Evolutionary conservation across 2,797 vertebrate genomes (phyloP).

Genomic region (Lates japonicus): DNA sequence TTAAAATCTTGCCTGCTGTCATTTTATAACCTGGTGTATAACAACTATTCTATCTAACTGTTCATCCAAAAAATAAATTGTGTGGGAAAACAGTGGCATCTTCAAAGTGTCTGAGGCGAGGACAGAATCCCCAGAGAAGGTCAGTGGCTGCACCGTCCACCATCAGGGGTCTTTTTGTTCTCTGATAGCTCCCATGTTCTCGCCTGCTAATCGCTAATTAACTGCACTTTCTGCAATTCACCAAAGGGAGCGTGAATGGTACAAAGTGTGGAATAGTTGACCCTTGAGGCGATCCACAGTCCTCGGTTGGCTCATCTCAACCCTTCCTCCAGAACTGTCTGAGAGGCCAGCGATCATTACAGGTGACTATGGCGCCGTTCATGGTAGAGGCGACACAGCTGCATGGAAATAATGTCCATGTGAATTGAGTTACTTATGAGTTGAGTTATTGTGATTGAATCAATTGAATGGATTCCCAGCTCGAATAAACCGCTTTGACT

Average conservation of each 20-base stretch:
- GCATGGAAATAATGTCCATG: constrained; percentile 14
- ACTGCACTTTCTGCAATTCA: constrained; percentile 71
- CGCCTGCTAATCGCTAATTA: constrained; percentile 79
- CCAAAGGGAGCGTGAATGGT: constrained; percentile 70
- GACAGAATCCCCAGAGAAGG: constrained; percentile 49
- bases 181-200: constrained; percentile 59
- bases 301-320: no score
- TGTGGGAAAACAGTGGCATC: constrained; percentile 14
- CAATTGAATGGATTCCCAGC: constrained; percentile 6
- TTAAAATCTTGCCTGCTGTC: neutral
- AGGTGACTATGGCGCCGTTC: constrained; percentile 31
- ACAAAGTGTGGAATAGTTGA: constrained; percentile 57
- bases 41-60: no score
- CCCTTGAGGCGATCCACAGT: constrained; percentile 55
- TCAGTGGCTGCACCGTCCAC: constrained; percentile 50
- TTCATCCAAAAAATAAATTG: neutral
- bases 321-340: constrained; percentile 34
- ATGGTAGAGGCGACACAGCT: constrained; percentile 12
- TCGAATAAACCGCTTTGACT: constrained; percentile 30
- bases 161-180: constrained; percentile 62
- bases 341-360: constrained; percentile 44
- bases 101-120: constrained; percentile 20
- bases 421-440: constrained; percentile 16
- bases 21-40: neutral
- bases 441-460: constrained; percentile 36